These are phyloP conservation scores for Meteorus cinctellus DNA, from an alignment of 2,888 invertebrate species.

Conservation along the genomic window DNA sequence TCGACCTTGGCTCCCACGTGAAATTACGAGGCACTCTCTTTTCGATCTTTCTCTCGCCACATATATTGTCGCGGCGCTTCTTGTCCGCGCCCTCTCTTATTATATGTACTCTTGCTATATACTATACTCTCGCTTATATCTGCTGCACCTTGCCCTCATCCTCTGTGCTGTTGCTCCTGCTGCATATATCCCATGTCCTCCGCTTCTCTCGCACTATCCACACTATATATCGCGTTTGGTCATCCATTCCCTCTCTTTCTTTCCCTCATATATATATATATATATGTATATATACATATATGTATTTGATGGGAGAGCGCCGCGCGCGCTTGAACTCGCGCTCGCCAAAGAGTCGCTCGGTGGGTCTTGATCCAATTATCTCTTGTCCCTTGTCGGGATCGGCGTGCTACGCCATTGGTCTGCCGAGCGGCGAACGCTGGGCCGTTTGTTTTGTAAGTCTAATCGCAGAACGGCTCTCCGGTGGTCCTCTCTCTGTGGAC, in stretches of 20 bases:
- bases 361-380: slow-evolving; percentile 71
- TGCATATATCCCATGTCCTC: not conserved
- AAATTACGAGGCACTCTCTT: slow-evolving; percentile 57
- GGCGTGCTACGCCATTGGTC: slow-evolving; percentile 71
- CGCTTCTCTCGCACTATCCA: slow-evolving; percentile 20
- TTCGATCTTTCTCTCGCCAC: slow-evolving; percentile 19
- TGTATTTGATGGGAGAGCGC: slow-evolving; percentile 21
- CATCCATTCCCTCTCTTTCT: not conserved
- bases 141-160: slow-evolving; percentile 28
- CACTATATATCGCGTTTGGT: slow-evolving; percentile 20
- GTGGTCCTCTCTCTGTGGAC: slow-evolving; percentile 68
- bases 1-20: slow-evolving; percentile 58
- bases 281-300: slow-evolving; percentile 6
- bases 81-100: not conserved
- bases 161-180: not conserved
- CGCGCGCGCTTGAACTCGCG: slow-evolving; percentile 15
- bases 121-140: not conserved
- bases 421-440: slow-evolving; percentile 61
- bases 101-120: not conserved
- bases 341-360: slow-evolving; percentile 43
- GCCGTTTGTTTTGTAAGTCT: slow-evolving; percentile 74
- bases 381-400: slow-evolving; percentile 71
- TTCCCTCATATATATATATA: slow-evolving; percentile 13
- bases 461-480: slow-evolving; percentile 72
- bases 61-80: slow-evolving; percentile 21